Evolutionary conservation across 2,888 invertebrate genomes (phyloP).

Genomic region (Anaspis maculata): DNA sequence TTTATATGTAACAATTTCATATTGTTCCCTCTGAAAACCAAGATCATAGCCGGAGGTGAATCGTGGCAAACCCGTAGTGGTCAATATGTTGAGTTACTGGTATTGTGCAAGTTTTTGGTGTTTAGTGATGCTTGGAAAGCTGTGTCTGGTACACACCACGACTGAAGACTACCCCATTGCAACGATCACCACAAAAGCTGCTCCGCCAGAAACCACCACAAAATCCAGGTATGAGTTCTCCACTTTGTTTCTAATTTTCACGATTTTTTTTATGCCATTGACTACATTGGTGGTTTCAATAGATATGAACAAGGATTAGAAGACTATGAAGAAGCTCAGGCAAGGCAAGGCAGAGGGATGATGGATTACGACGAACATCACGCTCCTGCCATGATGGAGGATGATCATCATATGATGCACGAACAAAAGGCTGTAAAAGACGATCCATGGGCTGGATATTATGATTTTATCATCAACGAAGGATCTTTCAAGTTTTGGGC

Average conservation of each 20-base stretch:
- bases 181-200: conserved; percentile 24
- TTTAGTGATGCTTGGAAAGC: conserved; percentile 16
- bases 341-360: conserved; percentile 37
- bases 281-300: not conserved
- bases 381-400: conserved; percentile 26
- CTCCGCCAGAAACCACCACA: too few relatives aligned
- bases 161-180: conserved; percentile 26
- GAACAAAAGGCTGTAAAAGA: conserved; percentile 52
- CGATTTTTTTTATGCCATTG: not conserved
- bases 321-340: conserved; percentile 34
- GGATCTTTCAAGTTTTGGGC: conserved; percentile 88
- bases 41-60: conserved; percentile 23
- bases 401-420: conserved; percentile 43
- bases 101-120: conserved; percentile 15
- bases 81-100: conserved; percentile 4
- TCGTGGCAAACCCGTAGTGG: conserved; percentile 2
- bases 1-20: too few relatives aligned
- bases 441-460: conserved; percentile 74
- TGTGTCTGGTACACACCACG: conserved; percentile 15
- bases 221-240: too few relatives aligned
- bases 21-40: conserved; percentile 23
- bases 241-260: conserved; percentile 6
- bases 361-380: conserved; percentile 46
- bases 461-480: conserved; percentile 81
- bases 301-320: conserved; percentile 35